phyloP scores from a whole-genome alignment of 2,113 vertebrate species.

The Terrapene triunguis region DNA sequence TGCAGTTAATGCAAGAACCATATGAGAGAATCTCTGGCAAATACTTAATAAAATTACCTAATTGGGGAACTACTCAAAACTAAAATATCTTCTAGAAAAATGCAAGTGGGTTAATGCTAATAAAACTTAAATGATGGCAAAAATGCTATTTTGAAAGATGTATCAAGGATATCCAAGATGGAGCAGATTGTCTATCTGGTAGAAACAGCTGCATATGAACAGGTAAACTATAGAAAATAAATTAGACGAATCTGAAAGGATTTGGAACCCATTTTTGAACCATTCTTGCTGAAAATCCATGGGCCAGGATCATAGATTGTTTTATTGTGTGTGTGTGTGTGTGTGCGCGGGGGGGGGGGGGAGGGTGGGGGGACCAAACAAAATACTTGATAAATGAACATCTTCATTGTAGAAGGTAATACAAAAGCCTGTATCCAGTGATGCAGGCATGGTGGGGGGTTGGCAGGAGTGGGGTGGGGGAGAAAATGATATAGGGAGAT shows the following conservation, averaged over 20 bases:
- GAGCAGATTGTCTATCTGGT: background rate
- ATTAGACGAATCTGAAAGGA: constrained; percentile 10
- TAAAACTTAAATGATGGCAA: background rate
- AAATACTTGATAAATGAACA: background rate
- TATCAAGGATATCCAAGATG: background rate
- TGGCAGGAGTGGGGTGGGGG: no score
- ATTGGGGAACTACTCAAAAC: background rate
- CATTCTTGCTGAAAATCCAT: constrained; percentile 17
- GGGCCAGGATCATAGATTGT: background rate
- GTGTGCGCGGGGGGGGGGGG: rapidly evolving
- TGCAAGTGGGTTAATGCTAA: background rate
- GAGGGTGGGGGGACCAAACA: background rate
- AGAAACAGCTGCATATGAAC: background rate
- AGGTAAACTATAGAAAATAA: background rate
- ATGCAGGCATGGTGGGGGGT: background rate
- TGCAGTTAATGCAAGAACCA: background rate
- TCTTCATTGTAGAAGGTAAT: background rate
- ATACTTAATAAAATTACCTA: background rate
- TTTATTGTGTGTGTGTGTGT: no score
- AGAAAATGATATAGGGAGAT: background rate
- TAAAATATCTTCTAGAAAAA: background rate
- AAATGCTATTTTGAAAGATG: background rate
- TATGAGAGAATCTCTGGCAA: background rate
- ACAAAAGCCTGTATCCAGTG: background rate
- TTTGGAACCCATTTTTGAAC: constrained; percentile 33